Base-by-base conservation (phyloP, 2,797 vertebrate genomes). In the Telmatherina bonti region DNA sequence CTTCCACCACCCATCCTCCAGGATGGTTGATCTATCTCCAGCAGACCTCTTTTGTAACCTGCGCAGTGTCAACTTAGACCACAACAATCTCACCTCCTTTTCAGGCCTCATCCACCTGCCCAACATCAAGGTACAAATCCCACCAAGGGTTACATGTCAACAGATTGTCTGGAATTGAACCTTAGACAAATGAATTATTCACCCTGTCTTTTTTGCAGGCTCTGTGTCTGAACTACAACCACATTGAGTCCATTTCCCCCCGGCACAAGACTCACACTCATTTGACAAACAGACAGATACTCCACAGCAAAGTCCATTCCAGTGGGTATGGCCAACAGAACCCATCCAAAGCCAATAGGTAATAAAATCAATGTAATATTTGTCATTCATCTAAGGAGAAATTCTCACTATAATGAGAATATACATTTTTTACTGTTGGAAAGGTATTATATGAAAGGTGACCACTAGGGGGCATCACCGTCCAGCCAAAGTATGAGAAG, bases 61-160 rank as follows among this genome's bases (percentile, higher is more conserved):
- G 36, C 84, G 55, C 20, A 93, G 65, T 1, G 78, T 95, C 81
- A 97, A 96, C 87, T 91, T 97, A 31, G 92, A 96, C 78, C 94
- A 95, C 75, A 96, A 97, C 80, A 92, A 94, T 70, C 95, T 97
- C 51, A 94, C 91, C 1, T 96, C 95, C 35, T 97, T 98, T 87
- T 95, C 92, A 5, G 95, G 93, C 58, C 95, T 97, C 53, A 91
- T 97, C 83, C 95, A 95, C 78, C 92, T 98, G 55, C 93, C 95
- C 45, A 95, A 91, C 38, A 72, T 96, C 62, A 96, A 96, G 89
- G 95, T 96, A 89, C 24, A 61, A 31, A 63, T 53, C 7, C 47
- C 51, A 67, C n/a, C 35, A 5, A 49, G 59, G 64, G 13, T 33
- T 35, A 15, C 41, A 62, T 69, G 12, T 33, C 13, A 12, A 8